Conservation (phyloP, 2,113 vertebrate genomes). For the Indri indri region DNA sequence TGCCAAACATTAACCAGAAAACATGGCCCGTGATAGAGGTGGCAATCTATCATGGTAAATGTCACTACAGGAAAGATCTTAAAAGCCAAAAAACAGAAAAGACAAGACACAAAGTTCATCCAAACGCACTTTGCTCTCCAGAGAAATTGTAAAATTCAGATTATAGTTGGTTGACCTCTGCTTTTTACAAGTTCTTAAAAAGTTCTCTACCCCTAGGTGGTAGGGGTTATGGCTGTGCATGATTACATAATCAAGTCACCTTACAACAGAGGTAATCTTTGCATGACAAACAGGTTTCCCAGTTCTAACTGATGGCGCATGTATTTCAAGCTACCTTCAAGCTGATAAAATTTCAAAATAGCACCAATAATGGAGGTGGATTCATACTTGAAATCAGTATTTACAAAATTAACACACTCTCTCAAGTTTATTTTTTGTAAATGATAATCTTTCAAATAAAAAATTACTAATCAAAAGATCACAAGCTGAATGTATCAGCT, state of each 20-base stretch:
- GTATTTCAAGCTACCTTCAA: neutral
- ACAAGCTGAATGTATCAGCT: neutral
- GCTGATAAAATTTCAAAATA: neutral
- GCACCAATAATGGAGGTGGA: neutral
- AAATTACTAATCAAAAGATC: neutral
- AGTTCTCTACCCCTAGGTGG: neutral
- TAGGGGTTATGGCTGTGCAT: neutral
- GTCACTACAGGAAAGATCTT: constrained; percentile 42
- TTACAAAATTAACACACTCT: neutral
- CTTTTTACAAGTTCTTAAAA: neutral
- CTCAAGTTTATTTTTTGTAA: neutral
- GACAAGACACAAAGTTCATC: neutral
- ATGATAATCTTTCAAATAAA: neutral
- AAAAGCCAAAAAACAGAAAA: constrained; percentile 34
- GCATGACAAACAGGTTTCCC: neutral
- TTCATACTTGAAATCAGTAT: neutral
- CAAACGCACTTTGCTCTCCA: neutral
- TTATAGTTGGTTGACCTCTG: neutral
- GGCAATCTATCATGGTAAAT: constrained; percentile 53
- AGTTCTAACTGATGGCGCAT: neutral
- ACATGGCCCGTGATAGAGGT: constrained; percentile 60
- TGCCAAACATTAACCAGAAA: constrained; percentile 70
- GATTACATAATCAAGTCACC: neutral
- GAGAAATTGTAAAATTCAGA: constrained; percentile 19
- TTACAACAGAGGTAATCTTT: neutral